phyloP scores from a whole-genome alignment of 2,797 vertebrate genomes.

The Ceryle rudis region DNA sequence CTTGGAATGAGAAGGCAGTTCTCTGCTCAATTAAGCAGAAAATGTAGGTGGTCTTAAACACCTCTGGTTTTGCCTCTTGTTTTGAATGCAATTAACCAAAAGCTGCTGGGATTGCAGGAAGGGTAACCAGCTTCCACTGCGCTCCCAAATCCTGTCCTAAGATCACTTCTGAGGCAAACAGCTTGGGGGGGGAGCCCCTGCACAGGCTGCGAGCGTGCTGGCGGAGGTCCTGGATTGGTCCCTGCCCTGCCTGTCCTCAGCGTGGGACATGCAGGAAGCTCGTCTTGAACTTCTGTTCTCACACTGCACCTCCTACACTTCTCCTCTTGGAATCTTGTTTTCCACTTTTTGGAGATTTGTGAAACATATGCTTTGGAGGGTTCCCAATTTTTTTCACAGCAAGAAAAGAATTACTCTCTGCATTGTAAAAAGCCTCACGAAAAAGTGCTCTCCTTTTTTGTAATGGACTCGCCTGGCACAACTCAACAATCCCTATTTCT shows the following conservation, averaged over 20 bases:
- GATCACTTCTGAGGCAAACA: background rate
- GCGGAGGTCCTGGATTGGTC: background rate
- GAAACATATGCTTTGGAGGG: conserved; percentile 65
- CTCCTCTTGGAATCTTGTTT: conserved; percentile 53
- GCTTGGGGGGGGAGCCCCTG: background rate
- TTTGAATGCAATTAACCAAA: background rate
- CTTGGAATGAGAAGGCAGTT: background rate
- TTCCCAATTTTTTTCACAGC: conserved; percentile 45
- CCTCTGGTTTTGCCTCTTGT: background rate
- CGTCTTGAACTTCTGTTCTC: conserved; percentile 12
- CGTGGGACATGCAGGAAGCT: background rate
- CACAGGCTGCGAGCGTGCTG: background rate
- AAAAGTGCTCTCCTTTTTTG: background rate
- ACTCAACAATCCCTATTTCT: conserved; percentile 44
- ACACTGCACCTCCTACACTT: conserved; percentile 9
- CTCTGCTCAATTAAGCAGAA: conserved; percentile 29
- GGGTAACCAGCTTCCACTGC: background rate
- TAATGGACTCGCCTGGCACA: conserved; percentile 39
- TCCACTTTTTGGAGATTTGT: conserved; percentile 57
- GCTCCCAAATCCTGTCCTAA: background rate
- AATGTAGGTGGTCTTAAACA: conserved; percentile 31
- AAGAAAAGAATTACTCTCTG: conserved; percentile 15
- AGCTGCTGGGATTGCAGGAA: background rate
- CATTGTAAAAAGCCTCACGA: conserved; percentile 25
- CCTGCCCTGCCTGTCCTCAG: background rate